Conservation (phyloP, 2,113 vertebrate genomes). For the Phaethon lepturus region DNA sequence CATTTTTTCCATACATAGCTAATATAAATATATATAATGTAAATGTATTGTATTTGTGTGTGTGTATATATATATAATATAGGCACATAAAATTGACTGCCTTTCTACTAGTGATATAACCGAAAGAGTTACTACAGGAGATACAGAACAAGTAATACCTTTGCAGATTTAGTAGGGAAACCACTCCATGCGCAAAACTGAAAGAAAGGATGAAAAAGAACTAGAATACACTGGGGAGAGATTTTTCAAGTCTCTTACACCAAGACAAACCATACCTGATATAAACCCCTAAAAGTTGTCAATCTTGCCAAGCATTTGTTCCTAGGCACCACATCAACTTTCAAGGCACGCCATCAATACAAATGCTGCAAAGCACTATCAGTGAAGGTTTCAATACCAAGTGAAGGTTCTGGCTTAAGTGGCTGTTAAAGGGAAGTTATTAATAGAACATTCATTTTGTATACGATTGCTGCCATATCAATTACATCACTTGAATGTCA, state of each 20-base stretch:
- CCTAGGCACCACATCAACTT: background rate
- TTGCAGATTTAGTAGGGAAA: background rate
- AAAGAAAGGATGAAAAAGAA: background rate
- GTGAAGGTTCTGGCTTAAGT: constrained; percentile 29
- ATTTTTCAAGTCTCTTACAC: background rate
- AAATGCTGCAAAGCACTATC: background rate
- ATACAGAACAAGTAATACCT: background rate
- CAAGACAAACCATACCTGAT: background rate
- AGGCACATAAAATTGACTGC: background rate
- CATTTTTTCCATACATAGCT: background rate
- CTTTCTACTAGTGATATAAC: background rate
- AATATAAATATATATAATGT: background rate
- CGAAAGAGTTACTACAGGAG: background rate
- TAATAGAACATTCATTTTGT: constrained; percentile 25
- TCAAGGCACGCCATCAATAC: background rate
- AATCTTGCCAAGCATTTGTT: background rate
- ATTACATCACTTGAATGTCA: background rate
- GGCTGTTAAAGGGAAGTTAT: constrained; percentile 17
- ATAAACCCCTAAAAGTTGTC: background rate
- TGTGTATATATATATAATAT: background rate
- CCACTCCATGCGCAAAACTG: background rate
- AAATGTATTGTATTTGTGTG: background rate
- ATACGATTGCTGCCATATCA: background rate
- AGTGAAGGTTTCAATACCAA: background rate
- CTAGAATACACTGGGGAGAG: background rate